Evolutionary conservation across 2,888 invertebrate species (phyloP).

Genomic region (Sarcophaga variegata): DNA sequence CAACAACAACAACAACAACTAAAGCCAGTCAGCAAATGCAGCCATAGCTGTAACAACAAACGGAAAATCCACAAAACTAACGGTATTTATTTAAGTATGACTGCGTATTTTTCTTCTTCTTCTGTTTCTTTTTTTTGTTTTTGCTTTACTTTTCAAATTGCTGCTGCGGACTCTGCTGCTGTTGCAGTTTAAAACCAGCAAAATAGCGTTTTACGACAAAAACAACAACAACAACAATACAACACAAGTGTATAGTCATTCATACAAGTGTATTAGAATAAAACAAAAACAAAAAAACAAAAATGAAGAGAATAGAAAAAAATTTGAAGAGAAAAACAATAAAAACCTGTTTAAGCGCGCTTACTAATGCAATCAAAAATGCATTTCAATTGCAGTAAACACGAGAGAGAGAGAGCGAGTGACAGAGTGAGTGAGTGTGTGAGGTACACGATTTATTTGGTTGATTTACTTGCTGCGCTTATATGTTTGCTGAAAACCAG

Average conservation of each 20-base stretch:
- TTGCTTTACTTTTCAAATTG: no score
- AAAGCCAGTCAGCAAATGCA: constrained; percentile 35
- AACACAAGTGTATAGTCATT: not conserved
- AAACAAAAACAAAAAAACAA: not conserved
- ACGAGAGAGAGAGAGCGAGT: no score
- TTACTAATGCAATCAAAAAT: not conserved
- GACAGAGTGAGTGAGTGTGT: no score
- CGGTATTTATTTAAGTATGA: constrained; percentile 68
- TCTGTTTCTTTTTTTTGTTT: no score
- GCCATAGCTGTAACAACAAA: not conserved
- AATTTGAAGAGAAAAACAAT: not conserved
- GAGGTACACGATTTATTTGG: not conserved
- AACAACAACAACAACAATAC: not conserved
- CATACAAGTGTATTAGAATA: not conserved
- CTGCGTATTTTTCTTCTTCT: constrained; percentile 4
- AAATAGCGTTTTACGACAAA: not conserved
- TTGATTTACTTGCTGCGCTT: not conserved
- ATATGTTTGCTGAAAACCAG: not conserved
- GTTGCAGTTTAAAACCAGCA: not conserved
- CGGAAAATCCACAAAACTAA: constrained; percentile 61
- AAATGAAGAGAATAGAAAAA: not conserved
- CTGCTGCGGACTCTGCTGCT: not conserved
- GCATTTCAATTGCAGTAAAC: not conserved
- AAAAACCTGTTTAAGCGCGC: not conserved
- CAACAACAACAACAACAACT: constrained; percentile 13